These are phyloP conservation scores for Adoxophyes honmai DNA, from an alignment of 1,140 invertebrate species.

Conservation along the genomic window DNA sequence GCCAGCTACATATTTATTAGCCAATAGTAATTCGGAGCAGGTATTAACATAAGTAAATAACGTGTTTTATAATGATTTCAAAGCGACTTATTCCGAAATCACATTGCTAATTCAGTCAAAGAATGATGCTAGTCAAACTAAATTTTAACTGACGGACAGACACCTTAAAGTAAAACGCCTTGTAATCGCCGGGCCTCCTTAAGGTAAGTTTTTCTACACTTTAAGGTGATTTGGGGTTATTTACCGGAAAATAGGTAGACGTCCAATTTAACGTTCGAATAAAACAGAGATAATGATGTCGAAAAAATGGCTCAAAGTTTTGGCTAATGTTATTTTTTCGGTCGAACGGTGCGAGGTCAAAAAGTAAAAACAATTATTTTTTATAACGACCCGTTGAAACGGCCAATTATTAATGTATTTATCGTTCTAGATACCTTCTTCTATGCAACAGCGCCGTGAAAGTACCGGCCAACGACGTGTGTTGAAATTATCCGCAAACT, in stretches of 20 bases:
- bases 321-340: no score
- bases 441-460: slow-evolving; percentile 6
- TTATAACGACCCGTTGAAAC: neutral
- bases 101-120: no score
- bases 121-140: no score
- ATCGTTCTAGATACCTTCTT: slow-evolving; percentile 12
- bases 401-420: neutral
- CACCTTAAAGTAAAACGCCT: neutral
- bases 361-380: slow-evolving; percentile 3
- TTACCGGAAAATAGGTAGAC: neutral
- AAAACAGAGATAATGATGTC: neutral
- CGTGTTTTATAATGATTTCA: no score
- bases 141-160: no score
- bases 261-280: neutral
- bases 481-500: slow-evolving; percentile 13
- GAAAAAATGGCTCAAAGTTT: no score
- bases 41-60: no score
- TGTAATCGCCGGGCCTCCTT: slow-evolving; percentile 1
- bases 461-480: slow-evolving; percentile 5
- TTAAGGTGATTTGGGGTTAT: slow-evolving; percentile 4
- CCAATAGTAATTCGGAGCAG: no score
- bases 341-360: neutral
- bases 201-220: neutral
- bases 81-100: no score
- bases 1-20: no score